Conservation (phyloP, 2,888 invertebrate genomes). For the Apodemia zela region DNA sequence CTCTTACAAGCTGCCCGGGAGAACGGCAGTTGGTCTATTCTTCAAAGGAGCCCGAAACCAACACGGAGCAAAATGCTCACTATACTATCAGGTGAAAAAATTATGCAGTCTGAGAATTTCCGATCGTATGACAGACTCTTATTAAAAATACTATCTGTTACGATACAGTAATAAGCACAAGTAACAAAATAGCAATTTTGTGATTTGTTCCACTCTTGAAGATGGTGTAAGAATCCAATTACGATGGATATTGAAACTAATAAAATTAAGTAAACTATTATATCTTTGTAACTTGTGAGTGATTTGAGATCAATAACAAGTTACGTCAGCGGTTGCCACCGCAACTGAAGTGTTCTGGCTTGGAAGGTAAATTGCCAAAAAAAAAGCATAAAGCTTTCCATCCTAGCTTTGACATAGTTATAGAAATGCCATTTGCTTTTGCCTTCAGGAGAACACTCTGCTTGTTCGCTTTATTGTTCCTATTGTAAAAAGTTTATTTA, state of each 20-base stretch:
- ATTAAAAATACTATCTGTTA: slow-evolving; percentile 25
- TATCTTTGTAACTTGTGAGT: slow-evolving; percentile 6
- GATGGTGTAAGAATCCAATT: slow-evolving; percentile 18
- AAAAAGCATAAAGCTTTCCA: too few relatives aligned
- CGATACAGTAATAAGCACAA: slow-evolving; percentile 9
- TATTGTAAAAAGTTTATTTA: too few relatives aligned
- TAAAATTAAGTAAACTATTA: slow-evolving; percentile 13
- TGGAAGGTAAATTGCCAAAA: background rate
- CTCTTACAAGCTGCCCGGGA: too few relatives aligned
- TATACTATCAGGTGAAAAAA: slow-evolving; percentile 24
- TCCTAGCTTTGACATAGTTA: too few relatives aligned
- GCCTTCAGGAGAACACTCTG: too few relatives aligned
- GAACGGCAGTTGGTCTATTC: too few relatives aligned
- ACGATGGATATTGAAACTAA: slow-evolving; percentile 18
- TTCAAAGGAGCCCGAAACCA: too few relatives aligned
- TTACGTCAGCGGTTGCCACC: background rate
- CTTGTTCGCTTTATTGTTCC: too few relatives aligned
- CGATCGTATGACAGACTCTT: slow-evolving; percentile 51
- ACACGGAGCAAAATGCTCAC: too few relatives aligned
- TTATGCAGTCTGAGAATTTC: slow-evolving; percentile 42
- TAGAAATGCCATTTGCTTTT: too few relatives aligned
- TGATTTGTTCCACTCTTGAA: slow-evolving; percentile 23
- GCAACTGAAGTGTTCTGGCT: background rate
- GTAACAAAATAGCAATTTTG: slow-evolving; percentile 19
- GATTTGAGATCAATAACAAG: slow-evolving; percentile 1